A percentile compares a stretch with the other conserved stretches of the same genome.
Conservation (phyloP, 2,113 vertebrate species). For the Ariopsis seemanni region DNA sequence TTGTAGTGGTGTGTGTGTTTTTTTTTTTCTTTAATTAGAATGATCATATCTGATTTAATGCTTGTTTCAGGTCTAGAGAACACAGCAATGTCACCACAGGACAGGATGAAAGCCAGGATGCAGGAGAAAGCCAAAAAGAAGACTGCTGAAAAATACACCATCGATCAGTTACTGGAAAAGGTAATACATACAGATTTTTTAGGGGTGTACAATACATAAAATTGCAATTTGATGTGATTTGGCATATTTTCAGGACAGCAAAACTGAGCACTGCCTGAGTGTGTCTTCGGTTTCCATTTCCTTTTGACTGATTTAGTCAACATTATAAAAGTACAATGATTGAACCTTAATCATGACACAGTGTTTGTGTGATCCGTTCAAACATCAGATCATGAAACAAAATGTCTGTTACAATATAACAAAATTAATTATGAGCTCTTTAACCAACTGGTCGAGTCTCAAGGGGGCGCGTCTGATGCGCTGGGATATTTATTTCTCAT, state of each 20-base stretch:
- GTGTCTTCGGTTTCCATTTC: not conserved
- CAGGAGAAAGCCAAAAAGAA: constrained; percentile 79
- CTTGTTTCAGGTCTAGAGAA: constrained; percentile 57
- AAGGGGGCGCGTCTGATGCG: not conserved
- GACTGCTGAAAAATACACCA: constrained; percentile 74
- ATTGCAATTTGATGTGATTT: not conserved
- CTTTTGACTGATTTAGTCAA: not conserved
- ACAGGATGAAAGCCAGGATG: constrained; percentile 75
- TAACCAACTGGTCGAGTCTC: not conserved
- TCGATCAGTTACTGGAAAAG: constrained; percentile 76
- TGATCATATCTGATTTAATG: not conserved
- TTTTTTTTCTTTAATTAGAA: not conserved
- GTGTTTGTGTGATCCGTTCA: not conserved
- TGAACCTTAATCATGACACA: not conserved
- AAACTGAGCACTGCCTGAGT: not conserved
- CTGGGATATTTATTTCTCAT: too few species aligned
- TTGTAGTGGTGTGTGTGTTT: too few species aligned
- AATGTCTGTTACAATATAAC: not conserved
- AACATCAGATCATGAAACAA: not conserved
- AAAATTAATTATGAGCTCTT: not conserved
- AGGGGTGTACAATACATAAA: not conserved
- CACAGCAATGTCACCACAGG: constrained; percentile 68
- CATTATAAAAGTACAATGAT: not conserved
- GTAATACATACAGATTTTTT: constrained; percentile 44
- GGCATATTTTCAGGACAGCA: not conserved